Evolutionary conservation across 1,140 invertebrate genomes (phyloP).

Genomic region (Holcopasites calliopsidis): DNA sequence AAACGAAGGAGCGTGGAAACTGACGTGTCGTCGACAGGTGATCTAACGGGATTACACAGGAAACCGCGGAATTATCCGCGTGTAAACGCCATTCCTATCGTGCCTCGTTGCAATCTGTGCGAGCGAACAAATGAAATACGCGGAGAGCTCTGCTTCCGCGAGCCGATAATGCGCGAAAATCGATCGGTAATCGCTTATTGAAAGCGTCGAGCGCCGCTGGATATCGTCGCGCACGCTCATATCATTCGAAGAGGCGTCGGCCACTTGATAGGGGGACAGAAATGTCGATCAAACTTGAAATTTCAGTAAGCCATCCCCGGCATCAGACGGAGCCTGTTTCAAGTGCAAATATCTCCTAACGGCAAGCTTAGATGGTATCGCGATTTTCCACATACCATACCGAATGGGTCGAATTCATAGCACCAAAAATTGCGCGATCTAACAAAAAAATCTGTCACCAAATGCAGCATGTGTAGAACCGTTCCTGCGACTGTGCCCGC

Average conservation of each 20-base stretch:
- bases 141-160: not conserved
- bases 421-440: no score
- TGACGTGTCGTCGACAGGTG: not conserved
- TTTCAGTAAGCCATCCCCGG: no score
- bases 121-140: slow-evolving; percentile 34
- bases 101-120: slow-evolving; percentile 21
- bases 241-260: not conserved
- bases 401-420: no score
- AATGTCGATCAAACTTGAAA: not conserved
- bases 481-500: slow-evolving; percentile 24
- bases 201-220: not conserved
- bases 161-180: slow-evolving; percentile 40
- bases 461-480: not conserved
- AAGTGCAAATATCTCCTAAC: no score
- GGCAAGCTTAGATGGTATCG: no score
- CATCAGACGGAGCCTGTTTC: no score
- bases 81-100: slow-evolving; percentile 31
- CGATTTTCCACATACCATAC: no score
- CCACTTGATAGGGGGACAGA: no score
- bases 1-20: not conserved
- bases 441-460: not conserved
- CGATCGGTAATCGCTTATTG: slow-evolving; percentile 33
- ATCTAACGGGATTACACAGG: not conserved
- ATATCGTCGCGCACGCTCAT: not conserved
- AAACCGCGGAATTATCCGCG: not conserved